Evolutionary conservation across 2,888 invertebrate genomes (phyloP), one percentile per base, ranked within the genome.

Genomic region (Formica aserva): DNA sequence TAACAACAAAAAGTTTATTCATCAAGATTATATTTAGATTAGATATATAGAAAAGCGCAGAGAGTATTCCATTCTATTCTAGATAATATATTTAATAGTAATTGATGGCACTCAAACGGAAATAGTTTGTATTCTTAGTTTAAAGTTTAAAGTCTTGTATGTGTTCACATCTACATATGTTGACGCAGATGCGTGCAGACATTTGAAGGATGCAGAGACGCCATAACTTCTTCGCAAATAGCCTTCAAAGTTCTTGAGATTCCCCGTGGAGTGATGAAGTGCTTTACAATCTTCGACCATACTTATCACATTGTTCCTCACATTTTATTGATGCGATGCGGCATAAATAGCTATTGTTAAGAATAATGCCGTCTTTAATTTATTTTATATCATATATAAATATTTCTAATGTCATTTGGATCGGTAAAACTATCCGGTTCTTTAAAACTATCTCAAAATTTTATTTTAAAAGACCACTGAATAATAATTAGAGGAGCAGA

Each of bases 131-230:
- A 45, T 74, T 26, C 38, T 60, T 6, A 18, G 13, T 60, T 74
- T 29, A 41, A 8, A 52, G 41, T 65, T 32, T 32, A 35, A 41
- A 41, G 41, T 22, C 32, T 41, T 18, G 13, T 38, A 29, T 29
- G 8, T 41, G 13, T 29, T 29, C 41, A 29, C 8, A 29, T 60
- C 18, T 18, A 18, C 18, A 32, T 18, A 52, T 52, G 52, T 66
- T 45, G 26, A 66, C 41, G 41, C 66, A 41, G 65, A 65, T 41
- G 65, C 65, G 41, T 41, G 38, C 38, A 74, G 60, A 41, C 60
- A 60, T 62, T 1, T n/a, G 29, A 62, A 62, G 60, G 62, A 74
- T 74, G 62, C 29, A 74, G 15, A 60, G 60, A 41, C 38, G 57
- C 26, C 35, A 32, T 32, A 18, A 38, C 57, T 29, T 45, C 35